phyloP scores from a whole-genome alignment of 2,113 vertebrate species.

The Ceyx cyanopectus region DNA sequence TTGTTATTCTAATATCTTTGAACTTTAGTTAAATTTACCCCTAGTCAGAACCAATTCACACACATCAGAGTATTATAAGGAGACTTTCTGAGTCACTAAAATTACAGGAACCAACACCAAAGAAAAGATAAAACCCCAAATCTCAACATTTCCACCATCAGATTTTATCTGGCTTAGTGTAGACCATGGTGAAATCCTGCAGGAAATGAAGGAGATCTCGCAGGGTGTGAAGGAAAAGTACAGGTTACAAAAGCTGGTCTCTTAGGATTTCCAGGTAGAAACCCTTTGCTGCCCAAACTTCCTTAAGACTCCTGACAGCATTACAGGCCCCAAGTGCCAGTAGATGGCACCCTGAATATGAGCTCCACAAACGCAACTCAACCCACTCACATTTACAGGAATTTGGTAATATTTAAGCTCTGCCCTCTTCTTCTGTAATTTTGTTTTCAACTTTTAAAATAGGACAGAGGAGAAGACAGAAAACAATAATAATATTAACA shows the following conservation, averaged over 20 bases:
- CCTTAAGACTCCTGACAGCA: neutral
- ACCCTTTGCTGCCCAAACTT: neutral
- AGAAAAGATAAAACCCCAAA: neutral
- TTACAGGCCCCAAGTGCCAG: neutral
- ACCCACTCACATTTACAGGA: neutral
- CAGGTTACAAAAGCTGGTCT: neutral
- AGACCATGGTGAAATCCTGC: neutral
- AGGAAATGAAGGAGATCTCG: neutral
- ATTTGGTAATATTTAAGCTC: neutral
- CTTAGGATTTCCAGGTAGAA: neutral
- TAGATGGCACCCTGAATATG: slow-evolving; percentile 69
- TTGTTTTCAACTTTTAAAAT: neutral
- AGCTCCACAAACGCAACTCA: neutral
- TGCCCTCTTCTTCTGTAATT: neutral
- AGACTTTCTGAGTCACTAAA: neutral
- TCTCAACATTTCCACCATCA: neutral
- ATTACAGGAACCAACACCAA: neutral
- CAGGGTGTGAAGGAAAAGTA: neutral
- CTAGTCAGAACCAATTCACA: neutral
- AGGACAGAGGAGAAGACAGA: neutral
- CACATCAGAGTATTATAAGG: neutral
- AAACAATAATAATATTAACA: neutral
- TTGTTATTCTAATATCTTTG: neutral
- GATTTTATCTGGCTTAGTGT: neutral
- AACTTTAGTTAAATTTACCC: neutral